These are phyloP conservation scores for Trisateles emortualis DNA, from an alignment of 2,888 invertebrate species.

Conservation along the genomic window DNA sequence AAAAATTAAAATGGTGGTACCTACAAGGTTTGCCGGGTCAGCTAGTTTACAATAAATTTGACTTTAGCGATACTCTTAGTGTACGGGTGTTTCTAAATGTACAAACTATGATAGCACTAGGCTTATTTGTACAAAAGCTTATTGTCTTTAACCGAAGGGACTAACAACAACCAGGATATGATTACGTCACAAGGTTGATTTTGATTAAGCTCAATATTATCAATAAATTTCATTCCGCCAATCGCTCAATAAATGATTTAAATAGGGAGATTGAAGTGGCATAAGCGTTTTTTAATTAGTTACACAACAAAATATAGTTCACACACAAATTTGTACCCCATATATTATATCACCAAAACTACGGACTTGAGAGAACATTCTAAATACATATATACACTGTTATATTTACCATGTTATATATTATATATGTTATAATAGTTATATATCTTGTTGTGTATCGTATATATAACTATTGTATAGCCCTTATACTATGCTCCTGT, in stretches of 20 bases:
- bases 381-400: constrained; percentile 8
- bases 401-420: constrained; percentile 24
- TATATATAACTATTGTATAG: constrained; percentile 26
- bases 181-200: background rate
- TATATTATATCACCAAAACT: background rate
- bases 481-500: constrained; percentile 24
- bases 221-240: too few species aligned
- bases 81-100: background rate
- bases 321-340: too few species aligned
- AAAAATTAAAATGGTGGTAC: background rate
- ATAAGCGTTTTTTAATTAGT: too few species aligned
- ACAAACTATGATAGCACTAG: background rate
- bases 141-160: background rate
- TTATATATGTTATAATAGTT: constrained; percentile 6
- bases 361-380: too few species aligned
- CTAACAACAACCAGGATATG: background rate
- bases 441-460: constrained; percentile 22
- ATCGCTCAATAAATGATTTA: too few species aligned
- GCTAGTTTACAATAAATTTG: background rate
- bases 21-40: too few species aligned
- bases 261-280: too few species aligned
- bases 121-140: background rate
- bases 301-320: too few species aligned
- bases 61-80: background rate
- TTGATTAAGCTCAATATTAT: background rate